Conservation (phyloP, 2,888 invertebrate genomes). For the Leptopterna dolabrata region DNA sequence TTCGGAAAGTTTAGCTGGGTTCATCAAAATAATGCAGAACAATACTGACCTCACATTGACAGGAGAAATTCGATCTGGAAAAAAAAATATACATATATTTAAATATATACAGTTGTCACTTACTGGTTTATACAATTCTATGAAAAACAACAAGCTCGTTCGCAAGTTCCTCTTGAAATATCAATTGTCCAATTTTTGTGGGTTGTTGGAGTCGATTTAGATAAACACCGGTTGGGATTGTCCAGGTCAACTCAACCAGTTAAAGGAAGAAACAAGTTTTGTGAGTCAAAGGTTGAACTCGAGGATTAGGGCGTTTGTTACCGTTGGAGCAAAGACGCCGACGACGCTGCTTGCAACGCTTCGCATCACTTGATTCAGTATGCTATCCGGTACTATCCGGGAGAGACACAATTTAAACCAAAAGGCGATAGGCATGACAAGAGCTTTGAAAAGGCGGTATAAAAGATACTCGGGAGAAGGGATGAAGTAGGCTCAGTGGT, state of each 20-base stretch:
- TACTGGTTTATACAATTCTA: no score
- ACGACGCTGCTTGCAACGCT: not conserved
- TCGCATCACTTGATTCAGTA: not conserved
- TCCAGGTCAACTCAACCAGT: not conserved
- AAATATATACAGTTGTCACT: no score
- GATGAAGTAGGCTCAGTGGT: not conserved
- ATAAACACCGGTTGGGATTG: no score
- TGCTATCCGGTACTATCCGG: not conserved
- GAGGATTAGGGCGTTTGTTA: not conserved
- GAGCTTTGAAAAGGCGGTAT: constrained; percentile 3
- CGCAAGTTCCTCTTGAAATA: no score
- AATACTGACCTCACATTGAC: no score
- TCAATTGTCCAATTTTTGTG: no score
- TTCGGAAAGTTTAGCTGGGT: no score
- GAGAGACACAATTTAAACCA: not conserved
- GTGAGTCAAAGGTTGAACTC: not conserved
- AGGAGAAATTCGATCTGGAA: no score
- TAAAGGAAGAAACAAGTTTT: not conserved
- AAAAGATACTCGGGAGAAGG: not conserved
- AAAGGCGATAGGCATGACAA: not conserved
- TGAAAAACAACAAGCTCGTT: no score
- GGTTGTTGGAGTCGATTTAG: no score
- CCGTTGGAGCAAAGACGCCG: not conserved
- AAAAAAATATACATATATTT: no score
- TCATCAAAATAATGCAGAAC: no score